Percentiles rank a stretch among this genome's conserved stretches.
phyloP scores from a whole-genome alignment of 2,888 invertebrate species.

The Parnassius glacialis region DNA sequence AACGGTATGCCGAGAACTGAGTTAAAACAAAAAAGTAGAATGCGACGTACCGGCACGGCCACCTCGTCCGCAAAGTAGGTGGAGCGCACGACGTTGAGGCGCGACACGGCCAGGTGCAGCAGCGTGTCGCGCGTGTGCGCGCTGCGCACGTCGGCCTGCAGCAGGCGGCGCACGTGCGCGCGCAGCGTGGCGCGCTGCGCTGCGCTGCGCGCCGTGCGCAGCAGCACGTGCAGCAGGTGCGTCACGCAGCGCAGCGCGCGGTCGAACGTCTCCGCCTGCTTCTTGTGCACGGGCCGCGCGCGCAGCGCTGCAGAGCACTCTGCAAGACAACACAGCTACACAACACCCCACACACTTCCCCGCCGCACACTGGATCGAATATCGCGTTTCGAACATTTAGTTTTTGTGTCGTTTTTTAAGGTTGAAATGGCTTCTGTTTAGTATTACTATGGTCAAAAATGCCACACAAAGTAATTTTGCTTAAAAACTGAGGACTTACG shows the following conservation, averaged over 20 bases:
- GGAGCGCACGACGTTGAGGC: constrained; percentile 88
- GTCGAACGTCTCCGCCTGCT: constrained; percentile 91
- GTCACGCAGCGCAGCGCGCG: constrained; percentile 89
- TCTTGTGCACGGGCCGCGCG: constrained; percentile 85
- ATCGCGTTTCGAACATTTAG: too few species aligned
- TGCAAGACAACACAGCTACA: too few species aligned
- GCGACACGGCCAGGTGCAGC: constrained; percentile 90
- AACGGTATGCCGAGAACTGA: too few species aligned
- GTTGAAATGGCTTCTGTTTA: too few species aligned
- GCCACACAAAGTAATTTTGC: too few species aligned
- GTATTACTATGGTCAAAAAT: too few species aligned
- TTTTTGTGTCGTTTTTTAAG: too few species aligned
- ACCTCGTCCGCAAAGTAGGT: constrained; percentile 87
- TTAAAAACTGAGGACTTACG: too few species aligned
- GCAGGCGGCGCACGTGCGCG: constrained; percentile 77
- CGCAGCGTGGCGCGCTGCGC: constrained; percentile 66
- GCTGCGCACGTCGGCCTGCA: constrained; percentile 84
- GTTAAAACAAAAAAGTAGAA: background rate
- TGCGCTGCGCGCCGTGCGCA: constrained; percentile 79
- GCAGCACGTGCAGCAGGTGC: constrained; percentile 87
- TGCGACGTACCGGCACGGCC: constrained; percentile 60
- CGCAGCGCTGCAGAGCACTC: too few species aligned
- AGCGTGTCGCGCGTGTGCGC: constrained; percentile 88
- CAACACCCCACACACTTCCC: background rate
- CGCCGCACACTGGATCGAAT: too few species aligned